Percentiles rank a stretch among this genome's conserved stretches.
These are phyloP conservation scores for Thymelicus sylvestris DNA, from an alignment of 2,888 invertebrate species.

Conservation along the genomic window DNA sequence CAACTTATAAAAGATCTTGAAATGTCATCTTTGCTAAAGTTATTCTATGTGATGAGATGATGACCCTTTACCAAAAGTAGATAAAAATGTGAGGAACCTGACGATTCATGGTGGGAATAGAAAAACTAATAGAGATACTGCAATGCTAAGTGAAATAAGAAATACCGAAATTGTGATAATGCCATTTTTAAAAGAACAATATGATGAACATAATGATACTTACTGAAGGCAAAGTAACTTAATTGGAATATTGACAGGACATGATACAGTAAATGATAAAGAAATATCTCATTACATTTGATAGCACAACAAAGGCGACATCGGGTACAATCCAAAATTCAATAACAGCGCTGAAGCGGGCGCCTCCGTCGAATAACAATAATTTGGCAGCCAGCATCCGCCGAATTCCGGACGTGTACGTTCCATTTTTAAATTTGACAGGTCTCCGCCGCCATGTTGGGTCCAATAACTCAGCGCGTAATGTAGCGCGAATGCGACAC, in stretches of 20 bases:
- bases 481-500: conserved; percentile 75
- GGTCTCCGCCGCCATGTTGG: conserved; percentile 61
- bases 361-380: conserved; percentile 78
- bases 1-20: too few species aligned
- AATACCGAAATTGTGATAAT: too few species aligned
- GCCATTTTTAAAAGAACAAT: too few species aligned
- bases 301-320: conserved; percentile 64
- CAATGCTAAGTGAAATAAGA: too few species aligned
- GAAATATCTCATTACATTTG: conserved; percentile 58
- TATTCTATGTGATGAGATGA: too few species aligned
- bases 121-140: too few species aligned
- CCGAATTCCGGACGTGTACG: conserved; percentile 78
- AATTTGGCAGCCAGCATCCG: conserved; percentile 80
- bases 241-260: not conserved
- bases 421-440: conserved; percentile 84
- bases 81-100: too few species aligned
- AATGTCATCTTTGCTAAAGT: too few species aligned
- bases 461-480: conserved; percentile 61
- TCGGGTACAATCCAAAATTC: conserved; percentile 73
- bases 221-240: too few species aligned
- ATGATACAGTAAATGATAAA: conserved; percentile 42
- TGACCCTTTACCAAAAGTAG: too few species aligned
- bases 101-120: too few species aligned
- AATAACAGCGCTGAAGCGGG: conserved; percentile 69
- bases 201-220: too few species aligned